Conservation (phyloP, 1,140 invertebrate species). For the Aphis gossypii region DNA sequence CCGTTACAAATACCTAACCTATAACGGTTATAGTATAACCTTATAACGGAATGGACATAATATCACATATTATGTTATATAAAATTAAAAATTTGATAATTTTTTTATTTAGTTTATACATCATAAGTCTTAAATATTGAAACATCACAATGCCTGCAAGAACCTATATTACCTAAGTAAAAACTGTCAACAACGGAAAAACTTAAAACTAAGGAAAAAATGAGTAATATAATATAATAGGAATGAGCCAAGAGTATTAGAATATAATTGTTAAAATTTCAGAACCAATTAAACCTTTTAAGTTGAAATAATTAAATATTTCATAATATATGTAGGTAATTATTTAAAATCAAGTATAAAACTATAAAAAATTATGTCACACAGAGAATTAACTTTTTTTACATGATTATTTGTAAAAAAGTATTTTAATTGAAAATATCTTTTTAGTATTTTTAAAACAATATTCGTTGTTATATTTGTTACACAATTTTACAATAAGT, state of each 20-base stretch:
- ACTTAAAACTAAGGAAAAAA: background rate
- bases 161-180: too few relatives aligned
- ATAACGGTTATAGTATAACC: too few relatives aligned
- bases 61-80: background rate
- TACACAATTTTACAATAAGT: background rate
- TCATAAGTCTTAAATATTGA: too few relatives aligned
- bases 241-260: background rate
- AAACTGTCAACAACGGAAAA: background rate
- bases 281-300: background rate
- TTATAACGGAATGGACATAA: background rate
- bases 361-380: background rate
- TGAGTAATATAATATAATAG: background rate
- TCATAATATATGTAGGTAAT: background rate
- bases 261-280: background rate
- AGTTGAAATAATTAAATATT: background rate
- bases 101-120: background rate
- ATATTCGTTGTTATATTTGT: constrained; percentile 25
- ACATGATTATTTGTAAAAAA: background rate
- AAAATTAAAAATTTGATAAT: background rate
- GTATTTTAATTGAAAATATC: background rate
- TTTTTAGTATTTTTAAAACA: background rate
- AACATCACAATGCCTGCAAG: too few relatives aligned
- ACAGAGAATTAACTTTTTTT: background rate
- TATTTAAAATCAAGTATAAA: background rate
- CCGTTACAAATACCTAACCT: background rate